phyloP scores from a whole-genome alignment of 2,113 vertebrate species.

The human region DNA sequence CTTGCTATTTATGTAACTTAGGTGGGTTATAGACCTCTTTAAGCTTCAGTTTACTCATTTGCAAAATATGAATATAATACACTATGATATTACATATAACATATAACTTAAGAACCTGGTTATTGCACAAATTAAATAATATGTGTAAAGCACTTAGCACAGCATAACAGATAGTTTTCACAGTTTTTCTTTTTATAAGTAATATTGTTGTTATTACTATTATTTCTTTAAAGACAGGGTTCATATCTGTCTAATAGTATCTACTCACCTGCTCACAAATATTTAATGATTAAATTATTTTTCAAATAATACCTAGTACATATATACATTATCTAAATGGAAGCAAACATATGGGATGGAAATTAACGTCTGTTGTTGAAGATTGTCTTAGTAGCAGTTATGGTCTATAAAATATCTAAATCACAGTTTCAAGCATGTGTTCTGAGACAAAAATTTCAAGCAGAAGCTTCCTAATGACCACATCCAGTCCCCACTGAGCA shows the following conservation, averaged over 20 bases:
- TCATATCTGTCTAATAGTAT: background rate
- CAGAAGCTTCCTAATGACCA: background rate
- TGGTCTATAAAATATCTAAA: background rate
- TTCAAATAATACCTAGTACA: background rate
- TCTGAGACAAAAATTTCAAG: background rate
- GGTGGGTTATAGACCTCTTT: background rate
- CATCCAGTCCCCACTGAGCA: background rate
- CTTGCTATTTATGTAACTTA: background rate
- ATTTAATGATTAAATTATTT: slow-evolving; percentile 1
- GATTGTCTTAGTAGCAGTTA: background rate
- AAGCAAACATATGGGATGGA: background rate
- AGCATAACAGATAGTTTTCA: background rate
- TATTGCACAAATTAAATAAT: background rate
- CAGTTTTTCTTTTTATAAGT: background rate
- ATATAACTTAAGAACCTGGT: background rate
- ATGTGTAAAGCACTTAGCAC: background rate
- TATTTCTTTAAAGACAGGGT: background rate
- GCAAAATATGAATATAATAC: background rate
- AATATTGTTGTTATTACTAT: background rate
- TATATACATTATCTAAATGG: background rate
- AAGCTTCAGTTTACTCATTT: background rate
- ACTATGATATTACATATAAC: background rate
- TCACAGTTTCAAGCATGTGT: background rate
- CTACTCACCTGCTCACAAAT: background rate
- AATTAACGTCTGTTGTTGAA: slow-evolving; percentile 10